These are phyloP conservation scores for Hoplostethus mediterraneus DNA, from an alignment of 2,797 vertebrate genomes.

Conservation along the genomic window DNA sequence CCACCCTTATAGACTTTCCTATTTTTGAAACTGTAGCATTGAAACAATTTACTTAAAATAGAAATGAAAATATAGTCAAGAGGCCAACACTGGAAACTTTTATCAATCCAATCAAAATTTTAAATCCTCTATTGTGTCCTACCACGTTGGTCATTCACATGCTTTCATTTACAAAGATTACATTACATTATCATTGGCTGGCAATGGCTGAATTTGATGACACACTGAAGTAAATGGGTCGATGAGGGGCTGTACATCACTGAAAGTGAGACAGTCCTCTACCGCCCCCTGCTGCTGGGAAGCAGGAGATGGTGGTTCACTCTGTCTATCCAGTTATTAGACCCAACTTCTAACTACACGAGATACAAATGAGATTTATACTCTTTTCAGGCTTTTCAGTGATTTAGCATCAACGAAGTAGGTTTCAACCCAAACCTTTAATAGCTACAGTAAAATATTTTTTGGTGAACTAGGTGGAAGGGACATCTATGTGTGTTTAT, in stretches of 20 bases:
- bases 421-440: too few species aligned
- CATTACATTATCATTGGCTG: not conserved
- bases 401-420: not conserved
- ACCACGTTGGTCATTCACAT: not conserved
- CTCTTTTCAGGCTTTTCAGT: not conserved
- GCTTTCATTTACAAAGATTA: not conserved
- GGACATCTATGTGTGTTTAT: not conserved
- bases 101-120: not conserved
- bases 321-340: not conserved
- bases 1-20: not conserved
- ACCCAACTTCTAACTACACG: not conserved
- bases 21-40: not conserved
- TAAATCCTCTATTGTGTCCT: not conserved
- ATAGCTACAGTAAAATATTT: not conserved
- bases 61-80: too few species aligned
- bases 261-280: slow-evolving; percentile 32
- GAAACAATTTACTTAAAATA: not conserved
- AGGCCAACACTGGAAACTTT: not conserved
- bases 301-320: not conserved
- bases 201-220: slow-evolving; percentile 3
- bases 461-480: not conserved
- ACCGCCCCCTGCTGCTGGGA: slow-evolving; percentile 64
- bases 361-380: slow-evolving; percentile 1
- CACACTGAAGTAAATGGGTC: slow-evolving; percentile 35
- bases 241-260: not conserved